Percentiles rank a stretch among this genome's conserved stretches.
phyloP scores from a whole-genome alignment of 2,113 vertebrate species.

The Plecturocebus donacophilus region DNA sequence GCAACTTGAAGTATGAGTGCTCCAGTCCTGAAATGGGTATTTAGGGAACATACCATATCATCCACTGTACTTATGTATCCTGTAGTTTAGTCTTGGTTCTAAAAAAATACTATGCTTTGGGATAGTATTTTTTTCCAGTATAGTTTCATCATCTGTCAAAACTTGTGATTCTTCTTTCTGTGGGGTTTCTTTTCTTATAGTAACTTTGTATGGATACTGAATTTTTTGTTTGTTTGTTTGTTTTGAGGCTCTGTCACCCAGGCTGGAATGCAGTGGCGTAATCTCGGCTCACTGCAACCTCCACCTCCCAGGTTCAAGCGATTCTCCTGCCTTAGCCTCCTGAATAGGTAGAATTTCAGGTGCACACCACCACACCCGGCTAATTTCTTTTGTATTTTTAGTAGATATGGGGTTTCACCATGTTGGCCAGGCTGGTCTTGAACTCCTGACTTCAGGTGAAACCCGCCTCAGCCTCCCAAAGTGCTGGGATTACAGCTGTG shows the following conservation, averaged over 20 bases:
- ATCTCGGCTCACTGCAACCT: no score
- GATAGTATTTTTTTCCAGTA: not conserved
- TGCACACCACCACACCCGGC: no score
- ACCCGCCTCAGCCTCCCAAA: not conserved
- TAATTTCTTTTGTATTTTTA: no score
- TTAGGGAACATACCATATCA: not conserved
- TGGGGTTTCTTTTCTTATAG: not conserved
- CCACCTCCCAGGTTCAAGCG: no score
- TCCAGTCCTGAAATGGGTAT: not conserved
- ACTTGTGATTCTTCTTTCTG: not conserved
- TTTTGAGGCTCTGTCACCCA: not conserved
- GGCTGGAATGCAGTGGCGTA: no score
- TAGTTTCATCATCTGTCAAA: not conserved
- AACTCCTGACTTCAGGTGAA: not conserved
- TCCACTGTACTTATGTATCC: not conserved
- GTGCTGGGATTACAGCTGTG: not conserved
- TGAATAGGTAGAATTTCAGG: no score
- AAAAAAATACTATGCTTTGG: not conserved
- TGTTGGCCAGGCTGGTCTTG: not conserved
- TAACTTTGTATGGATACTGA: constrained; percentile 15
- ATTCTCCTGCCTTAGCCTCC: no score
- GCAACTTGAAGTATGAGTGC: not conserved
- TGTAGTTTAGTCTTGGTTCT: not conserved
- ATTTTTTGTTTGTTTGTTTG: not conserved
- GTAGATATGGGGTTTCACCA: no score